Evolutionary conservation across 92 coral and sea anemone genomes (phyloP).

Genomic region (Epizoanthus stellaris): DNA sequence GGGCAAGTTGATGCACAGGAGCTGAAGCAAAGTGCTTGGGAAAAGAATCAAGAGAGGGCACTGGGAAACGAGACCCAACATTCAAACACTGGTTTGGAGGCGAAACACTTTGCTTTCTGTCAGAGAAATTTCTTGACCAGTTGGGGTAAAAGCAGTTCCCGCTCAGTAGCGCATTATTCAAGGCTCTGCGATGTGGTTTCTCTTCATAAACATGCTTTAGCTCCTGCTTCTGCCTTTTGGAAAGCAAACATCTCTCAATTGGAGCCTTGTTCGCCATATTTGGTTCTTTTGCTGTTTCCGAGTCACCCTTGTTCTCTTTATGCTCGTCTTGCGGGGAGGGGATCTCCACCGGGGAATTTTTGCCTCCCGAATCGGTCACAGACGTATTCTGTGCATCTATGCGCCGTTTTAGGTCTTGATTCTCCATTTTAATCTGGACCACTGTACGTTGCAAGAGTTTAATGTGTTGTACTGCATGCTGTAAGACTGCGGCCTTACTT

Average conservation of each 20-base stretch:
- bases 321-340: background rate
- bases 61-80: background rate
- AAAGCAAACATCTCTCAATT: constrained; percentile 2
- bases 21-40: background rate
- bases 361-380: background rate
- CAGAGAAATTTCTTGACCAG: constrained; percentile 12
- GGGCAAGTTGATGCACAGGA: background rate
- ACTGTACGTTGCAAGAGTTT: constrained; percentile 79
- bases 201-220: background rate
- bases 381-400: constrained; percentile 3
- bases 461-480: constrained; percentile 89
- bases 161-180: background rate
- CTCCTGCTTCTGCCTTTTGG: background rate
- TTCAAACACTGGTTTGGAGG: constrained; percentile 7
- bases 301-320: background rate
- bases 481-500: constrained; percentile 85
- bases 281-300: background rate
- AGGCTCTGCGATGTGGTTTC: background rate
- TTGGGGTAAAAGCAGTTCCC: constrained; percentile 5
- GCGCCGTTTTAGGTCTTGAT: constrained; percentile 39
- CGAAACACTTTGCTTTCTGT: constrained; percentile 13
- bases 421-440: constrained; percentile 73
- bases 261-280: background rate
- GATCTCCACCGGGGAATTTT: background rate
- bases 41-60: background rate